Percentiles rank a stretch among this genome's conserved stretches.
Conservation (phyloP, 2,113 vertebrate genomes). For the Girardinichthys multiradiatus region DNA sequence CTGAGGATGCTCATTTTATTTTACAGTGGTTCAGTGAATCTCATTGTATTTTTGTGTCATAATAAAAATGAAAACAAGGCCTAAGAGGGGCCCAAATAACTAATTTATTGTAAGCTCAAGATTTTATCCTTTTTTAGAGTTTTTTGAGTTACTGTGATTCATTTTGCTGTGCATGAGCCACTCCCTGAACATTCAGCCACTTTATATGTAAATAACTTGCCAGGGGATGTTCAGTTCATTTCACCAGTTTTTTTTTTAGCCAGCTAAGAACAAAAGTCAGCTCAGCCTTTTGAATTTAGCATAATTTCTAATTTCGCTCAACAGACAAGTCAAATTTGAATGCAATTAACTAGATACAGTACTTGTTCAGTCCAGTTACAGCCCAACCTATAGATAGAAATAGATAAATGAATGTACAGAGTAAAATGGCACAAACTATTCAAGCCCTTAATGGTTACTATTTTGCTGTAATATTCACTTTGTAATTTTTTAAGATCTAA, state of each 20-base stretch:
- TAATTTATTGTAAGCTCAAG: not conserved
- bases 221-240: not conserved
- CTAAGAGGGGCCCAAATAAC: too few relatives aligned
- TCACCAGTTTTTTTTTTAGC: not conserved
- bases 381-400: not conserved
- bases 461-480: constrained; percentile 48
- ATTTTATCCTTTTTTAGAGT: not conserved
- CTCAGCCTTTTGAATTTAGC: not conserved
- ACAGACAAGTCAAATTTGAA: not conserved
- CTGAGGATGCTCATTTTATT: not conserved
- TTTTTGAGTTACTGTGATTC: not conserved
- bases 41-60: not conserved
- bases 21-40: not conserved
- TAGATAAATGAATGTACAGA: not conserved
- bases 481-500: constrained; percentile 27
- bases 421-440: not conserved
- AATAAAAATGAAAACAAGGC: not conserved
- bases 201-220: constrained; percentile 13
- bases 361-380: not conserved
- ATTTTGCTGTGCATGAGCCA: not conserved
- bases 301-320: not conserved
- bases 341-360: not conserved
- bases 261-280: not conserved
- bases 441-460: not conserved
- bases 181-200: not conserved